Conservation (phyloP, 2,113 vertebrate genomes). For the Xenopus tropicalis region UCB_Xtro_10.0 CM004444.2:152343001-152343500, state of each 20-base stretch:
- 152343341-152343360: too few relatives aligned
- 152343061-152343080: constrained; percentile 6
- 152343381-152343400: too few relatives aligned
- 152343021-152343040: background rate
- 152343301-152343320: background rate
- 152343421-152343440: too few relatives aligned
- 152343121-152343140: constrained; percentile 20
- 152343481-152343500: too few relatives aligned
- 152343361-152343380: too few relatives aligned
- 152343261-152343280: background rate
- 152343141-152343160: constrained; percentile 26
- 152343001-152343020: background rate
- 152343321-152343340: too few relatives aligned
- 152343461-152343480: too few relatives aligned
- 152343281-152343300: background rate
- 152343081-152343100: constrained; percentile 25
- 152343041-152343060: background rate
- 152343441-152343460: too few relatives aligned
- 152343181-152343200: constrained; percentile 31
- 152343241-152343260: background rate
- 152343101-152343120: background rate
- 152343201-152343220: constrained; percentile 28
- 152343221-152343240: constrained; percentile 4
- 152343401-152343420: too few relatives aligned
- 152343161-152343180: constrained; percentile 13